A percentile compares a stretch with the other conserved stretches of the same genome.
Evolutionary conservation across 2,888 invertebrate genomes (phyloP).

Genomic region (Volucella inanis): DNA sequence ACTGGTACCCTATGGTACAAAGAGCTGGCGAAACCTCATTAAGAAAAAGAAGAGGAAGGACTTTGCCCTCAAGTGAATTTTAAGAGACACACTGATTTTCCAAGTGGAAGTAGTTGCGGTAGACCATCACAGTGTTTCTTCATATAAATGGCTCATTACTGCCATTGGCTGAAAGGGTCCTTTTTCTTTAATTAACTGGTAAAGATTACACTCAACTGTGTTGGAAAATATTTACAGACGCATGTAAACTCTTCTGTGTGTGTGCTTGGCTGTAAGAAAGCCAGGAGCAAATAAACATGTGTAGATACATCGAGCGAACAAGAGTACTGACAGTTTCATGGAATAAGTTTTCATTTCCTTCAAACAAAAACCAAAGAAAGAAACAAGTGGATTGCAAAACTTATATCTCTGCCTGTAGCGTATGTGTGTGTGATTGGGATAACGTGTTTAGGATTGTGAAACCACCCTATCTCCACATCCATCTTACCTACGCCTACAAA

Average conservation of each 20-base stretch:
- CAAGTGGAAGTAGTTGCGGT: slow-evolving; percentile 53
- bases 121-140: slow-evolving; percentile 31
- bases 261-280: slow-evolving; percentile 26
- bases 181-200: slow-evolving; percentile 71
- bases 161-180: slow-evolving; percentile 66
- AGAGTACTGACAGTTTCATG: slow-evolving; percentile 53
- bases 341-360: slow-evolving; percentile 60
- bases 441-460: slow-evolving; percentile 43
- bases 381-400: slow-evolving; percentile 36
- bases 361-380: slow-evolving; percentile 29
- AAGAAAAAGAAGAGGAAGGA: neutral
- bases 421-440: slow-evolving; percentile 14
- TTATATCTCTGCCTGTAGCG: slow-evolving; percentile 23
- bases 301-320: slow-evolving; percentile 54
- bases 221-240: slow-evolving; percentile 1
- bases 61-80: slow-evolving; percentile 59
- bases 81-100: slow-evolving; percentile 63
- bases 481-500: neutral
- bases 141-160: slow-evolving; percentile 72
- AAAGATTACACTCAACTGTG: slow-evolving; percentile 41
- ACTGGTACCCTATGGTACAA: too few relatives aligned
- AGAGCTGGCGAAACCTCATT: too few relatives aligned
- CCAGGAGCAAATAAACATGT: slow-evolving; percentile 62
- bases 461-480: neutral
- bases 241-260: neutral